phyloP scores from a whole-genome alignment of 2,113 vertebrate species.

The Furnarius figulus region DNA sequence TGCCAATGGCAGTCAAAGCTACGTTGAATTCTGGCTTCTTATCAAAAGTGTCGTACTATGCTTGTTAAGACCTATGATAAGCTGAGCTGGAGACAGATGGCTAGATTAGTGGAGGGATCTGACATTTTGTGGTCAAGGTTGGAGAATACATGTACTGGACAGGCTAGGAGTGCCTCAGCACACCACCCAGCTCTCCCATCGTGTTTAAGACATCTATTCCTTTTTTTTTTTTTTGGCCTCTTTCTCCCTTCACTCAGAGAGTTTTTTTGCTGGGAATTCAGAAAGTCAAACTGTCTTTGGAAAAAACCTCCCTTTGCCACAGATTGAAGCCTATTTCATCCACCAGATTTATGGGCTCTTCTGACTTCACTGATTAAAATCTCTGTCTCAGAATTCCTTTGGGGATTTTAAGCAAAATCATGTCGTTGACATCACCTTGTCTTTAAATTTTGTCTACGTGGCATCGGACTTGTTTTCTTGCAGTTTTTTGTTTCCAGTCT shows the following conservation, averaged over 20 bases:
- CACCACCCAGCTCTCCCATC: neutral
- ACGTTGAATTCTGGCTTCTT: neutral
- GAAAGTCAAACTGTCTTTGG: neutral
- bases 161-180: neutral
- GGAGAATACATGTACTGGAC: neutral
- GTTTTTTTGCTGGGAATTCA: neutral
- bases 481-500: neutral
- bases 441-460: neutral
- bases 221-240: fast-evolving
- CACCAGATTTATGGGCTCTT: neutral
- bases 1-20: neutral
- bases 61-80: neutral
- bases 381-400: neutral
- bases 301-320: neutral
- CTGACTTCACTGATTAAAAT: neutral
- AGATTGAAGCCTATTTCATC: neutral
- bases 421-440: neutral
- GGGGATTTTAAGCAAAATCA: neutral
- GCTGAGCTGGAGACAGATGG: neutral
- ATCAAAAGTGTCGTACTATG: neutral
- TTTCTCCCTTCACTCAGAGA: neutral
- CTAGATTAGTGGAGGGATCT: neutral
- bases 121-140: neutral
- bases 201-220: neutral
- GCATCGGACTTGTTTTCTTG: neutral